Base-by-base conservation (phyloP, 1,140 invertebrate genomes). In the Gryllus bimaculatus region DNA sequence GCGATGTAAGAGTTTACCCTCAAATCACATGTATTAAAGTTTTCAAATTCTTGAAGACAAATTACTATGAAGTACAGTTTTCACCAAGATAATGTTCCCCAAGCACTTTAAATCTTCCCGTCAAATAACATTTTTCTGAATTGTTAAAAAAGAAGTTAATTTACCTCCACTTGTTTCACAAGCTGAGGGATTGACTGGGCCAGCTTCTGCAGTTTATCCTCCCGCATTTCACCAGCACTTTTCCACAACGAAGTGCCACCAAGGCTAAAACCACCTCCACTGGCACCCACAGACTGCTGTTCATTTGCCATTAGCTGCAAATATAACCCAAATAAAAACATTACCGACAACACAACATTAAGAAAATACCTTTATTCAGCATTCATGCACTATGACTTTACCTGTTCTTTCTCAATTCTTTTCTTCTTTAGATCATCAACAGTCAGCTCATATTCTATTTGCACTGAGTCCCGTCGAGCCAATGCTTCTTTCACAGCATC, bases 401-500 rank as follows among this genome's bases (percentile, higher is more conserved):
- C 90, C 84, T 91, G 89, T 82, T 92, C 90, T 83, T 90, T 90
- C 84, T 93, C 91, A 76, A 86, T 84, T 84, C 89, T 88, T 82
- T 87, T 88, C 81, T 90, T 91, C 47, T 89, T 87, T 20, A 92
- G 84, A 82, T 93, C 91, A 75, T 93, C 91, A 21, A 91, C 82
- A 4, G 89, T 90, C 78, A 88, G 84, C 83, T 94, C 92, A 83
- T 92, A 92, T 80, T 91, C 88, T 80, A 89, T 89, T 84, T 93
- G 92, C 84, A 92, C 90, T n/a, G 87, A 86, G 83, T 94, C 92
- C 74, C 92, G 86, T 79, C 90, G 88, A 73, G 86, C 84, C 78
- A 93, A 83, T n/a, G 91, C 91, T 83, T 92, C 91, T 85, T 92
- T 90, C 0, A 91, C 89, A 39, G 91, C 89, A 79, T 91, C 92